phyloP scores from a whole-genome alignment of 2,113 vertebrate species.

The Clarias batrachus region DNA sequence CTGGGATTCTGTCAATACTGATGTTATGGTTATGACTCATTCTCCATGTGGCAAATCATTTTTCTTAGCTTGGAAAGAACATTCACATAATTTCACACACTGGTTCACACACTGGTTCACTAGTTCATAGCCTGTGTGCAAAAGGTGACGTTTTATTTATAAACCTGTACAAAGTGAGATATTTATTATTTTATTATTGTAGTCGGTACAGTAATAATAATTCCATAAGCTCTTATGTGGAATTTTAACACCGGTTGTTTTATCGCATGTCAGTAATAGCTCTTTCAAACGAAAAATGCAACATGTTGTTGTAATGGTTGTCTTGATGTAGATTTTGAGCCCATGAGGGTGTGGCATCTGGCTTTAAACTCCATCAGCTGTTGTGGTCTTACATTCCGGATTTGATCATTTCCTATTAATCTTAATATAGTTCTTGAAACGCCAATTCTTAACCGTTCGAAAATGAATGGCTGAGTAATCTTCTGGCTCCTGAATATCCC shows the following conservation, averaged over 20 bases:
- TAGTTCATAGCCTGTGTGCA: background rate
- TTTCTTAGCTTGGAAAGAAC: background rate
- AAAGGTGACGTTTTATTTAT: background rate
- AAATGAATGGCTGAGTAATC: background rate
- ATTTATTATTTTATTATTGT: background rate
- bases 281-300: background rate
- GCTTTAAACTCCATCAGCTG: background rate
- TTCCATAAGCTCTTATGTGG: background rate
- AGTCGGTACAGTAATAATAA: background rate
- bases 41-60: constrained; percentile 5
- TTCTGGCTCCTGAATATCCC: constrained; percentile 1
- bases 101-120: background rate
- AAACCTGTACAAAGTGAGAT: background rate
- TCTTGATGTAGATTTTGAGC: background rate
- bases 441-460: background rate
- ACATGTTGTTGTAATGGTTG: background rate
- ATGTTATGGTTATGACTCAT: background rate
- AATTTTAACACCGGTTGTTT: background rate
- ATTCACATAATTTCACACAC: background rate
- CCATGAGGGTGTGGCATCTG: background rate
- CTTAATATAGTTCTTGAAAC: background rate
- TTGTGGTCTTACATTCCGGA: background rate
- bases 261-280: background rate
- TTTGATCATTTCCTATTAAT: background rate
- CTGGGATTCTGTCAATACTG: background rate